Conservation (phyloP, 2,797 vertebrate species). For the Epinephelus malabaricus region DNA sequence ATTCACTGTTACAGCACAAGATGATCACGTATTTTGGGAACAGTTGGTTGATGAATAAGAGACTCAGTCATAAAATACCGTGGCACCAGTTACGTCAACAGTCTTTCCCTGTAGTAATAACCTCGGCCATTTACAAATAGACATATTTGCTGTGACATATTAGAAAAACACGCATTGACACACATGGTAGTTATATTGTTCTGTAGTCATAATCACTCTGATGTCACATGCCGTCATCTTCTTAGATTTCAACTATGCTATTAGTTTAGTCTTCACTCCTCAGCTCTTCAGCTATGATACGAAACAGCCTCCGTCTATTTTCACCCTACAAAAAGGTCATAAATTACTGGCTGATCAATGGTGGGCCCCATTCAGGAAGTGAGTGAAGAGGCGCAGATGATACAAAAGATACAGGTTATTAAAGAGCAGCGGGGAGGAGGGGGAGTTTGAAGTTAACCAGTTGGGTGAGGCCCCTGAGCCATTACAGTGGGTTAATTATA, state of each 20-base stretch:
- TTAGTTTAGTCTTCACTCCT: slow-evolving; percentile 18
- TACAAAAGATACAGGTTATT: slow-evolving; percentile 74
- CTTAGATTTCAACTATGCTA: slow-evolving; percentile 18
- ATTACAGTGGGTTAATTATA: slow-evolving; percentile 77
- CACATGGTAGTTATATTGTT: not conserved
- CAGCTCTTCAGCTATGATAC: slow-evolving; percentile 32
- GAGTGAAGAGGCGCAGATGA: slow-evolving; percentile 65
- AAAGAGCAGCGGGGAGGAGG: slow-evolving; percentile 55
- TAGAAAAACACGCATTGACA: slow-evolving; percentile 13
- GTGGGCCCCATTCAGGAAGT: slow-evolving; percentile 69
- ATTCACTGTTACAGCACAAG: slow-evolving; percentile 42
- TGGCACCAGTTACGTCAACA: slow-evolving; percentile 51
- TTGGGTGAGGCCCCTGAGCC: slow-evolving; percentile 68
- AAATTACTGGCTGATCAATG: slow-evolving; percentile 63
- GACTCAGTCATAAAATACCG: slow-evolving; percentile 45
- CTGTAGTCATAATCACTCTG: slow-evolving; percentile 22
- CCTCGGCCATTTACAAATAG: slow-evolving; percentile 34
- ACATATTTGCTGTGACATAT: slow-evolving; percentile 41
- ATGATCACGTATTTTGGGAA: slow-evolving; percentile 62
- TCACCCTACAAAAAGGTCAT: slow-evolving; percentile 44
- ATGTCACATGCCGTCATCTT: slow-evolving; percentile 11
- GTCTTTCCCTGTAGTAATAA: slow-evolving; percentile 29
- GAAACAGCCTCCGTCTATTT: slow-evolving; percentile 37
- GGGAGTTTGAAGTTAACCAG: slow-evolving; percentile 73
- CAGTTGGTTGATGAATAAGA: slow-evolving; percentile 66